A percentile compares a stretch with the other conserved stretches of the same genome.
Conservation (phyloP, 1,140 invertebrate genomes). For the Sipha flava region DNA sequence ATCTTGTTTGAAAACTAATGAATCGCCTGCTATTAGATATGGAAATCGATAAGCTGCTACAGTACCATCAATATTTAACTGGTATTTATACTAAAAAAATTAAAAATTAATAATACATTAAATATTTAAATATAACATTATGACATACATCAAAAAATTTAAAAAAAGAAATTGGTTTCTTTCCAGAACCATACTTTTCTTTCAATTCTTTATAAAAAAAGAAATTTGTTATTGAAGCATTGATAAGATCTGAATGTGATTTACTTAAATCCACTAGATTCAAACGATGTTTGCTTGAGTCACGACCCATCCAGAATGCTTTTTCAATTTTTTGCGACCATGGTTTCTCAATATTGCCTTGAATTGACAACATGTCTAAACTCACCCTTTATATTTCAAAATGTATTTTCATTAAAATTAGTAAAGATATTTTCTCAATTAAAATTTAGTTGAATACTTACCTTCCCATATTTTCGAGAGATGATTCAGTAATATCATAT, state of each 20-base stretch:
- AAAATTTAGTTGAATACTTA: conserved; percentile 42
- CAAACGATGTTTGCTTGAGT: conserved; percentile 74
- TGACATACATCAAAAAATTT: conserved; percentile 84
- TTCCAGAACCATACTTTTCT: conserved; percentile 73
- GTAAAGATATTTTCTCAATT: not conserved
- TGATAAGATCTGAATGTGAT: conserved; percentile 70
- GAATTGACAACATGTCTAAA: conserved; percentile 81
- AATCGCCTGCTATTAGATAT: conserved; percentile 78
- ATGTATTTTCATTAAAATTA: not conserved
- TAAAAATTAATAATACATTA: conserved; percentile 29
- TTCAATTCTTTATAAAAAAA: conserved; percentile 89
- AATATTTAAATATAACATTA: not conserved
- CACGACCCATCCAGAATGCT: conserved; percentile 86
- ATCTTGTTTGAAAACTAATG: conserved; percentile 83
- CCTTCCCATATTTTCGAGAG: conserved; percentile 84
- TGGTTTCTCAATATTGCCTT: conserved; percentile 59
- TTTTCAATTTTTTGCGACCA: conserved; percentile 70
- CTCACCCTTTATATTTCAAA: conserved; percentile 57
- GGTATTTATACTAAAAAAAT: conserved; percentile 88
- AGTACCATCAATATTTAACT: conserved; percentile 89
- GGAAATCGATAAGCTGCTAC: conserved; percentile 92
- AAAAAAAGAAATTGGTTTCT: conserved; percentile 80
- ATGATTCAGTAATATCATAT: conserved; percentile 88
- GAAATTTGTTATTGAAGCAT: conserved; percentile 90
- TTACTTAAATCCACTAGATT: conserved; percentile 71